These are phyloP conservation scores for Lindbergichthys nudifrons DNA, from an alignment of 2,797 vertebrate genomes.

Conservation along the genomic window DNA sequence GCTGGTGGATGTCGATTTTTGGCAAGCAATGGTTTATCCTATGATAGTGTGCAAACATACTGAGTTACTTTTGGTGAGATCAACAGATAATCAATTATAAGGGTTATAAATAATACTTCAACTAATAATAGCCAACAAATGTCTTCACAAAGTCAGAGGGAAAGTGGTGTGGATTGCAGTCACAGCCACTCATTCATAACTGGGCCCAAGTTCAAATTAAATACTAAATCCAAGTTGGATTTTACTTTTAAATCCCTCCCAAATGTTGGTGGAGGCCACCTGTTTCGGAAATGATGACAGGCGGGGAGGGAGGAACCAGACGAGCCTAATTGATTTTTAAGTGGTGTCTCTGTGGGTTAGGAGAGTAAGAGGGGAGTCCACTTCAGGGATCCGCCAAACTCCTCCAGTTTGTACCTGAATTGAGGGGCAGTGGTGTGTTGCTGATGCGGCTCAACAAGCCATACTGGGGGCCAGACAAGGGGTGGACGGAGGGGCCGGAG, in stretches of 20 bases:
- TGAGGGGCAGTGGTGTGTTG: constrained; percentile 79
- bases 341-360: constrained; percentile 79
- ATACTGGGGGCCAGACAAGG: constrained; percentile 62
- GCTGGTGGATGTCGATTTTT: background rate
- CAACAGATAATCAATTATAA: background rate
- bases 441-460: constrained; percentile 78
- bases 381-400: constrained; percentile 75
- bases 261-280: constrained; percentile 40
- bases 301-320: constrained; percentile 30
- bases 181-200: background rate
- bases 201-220: background rate
- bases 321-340: constrained; percentile 88
- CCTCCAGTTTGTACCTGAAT: constrained; percentile 80
- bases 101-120: background rate
- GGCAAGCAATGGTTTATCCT: constrained; percentile 3
- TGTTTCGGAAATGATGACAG: constrained; percentile 38
- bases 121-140: background rate
- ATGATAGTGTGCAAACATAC: constrained; percentile 15
- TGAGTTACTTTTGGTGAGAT: background rate
- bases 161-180: background rate
- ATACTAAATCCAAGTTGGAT: constrained; percentile 1
- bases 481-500: constrained; percentile 57
- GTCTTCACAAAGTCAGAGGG: background rate
- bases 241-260: constrained; percentile 21
- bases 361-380: constrained; percentile 65